Conservation (phyloP, 1,140 invertebrate species). For the Drosophila punjabiensis region DNA sequence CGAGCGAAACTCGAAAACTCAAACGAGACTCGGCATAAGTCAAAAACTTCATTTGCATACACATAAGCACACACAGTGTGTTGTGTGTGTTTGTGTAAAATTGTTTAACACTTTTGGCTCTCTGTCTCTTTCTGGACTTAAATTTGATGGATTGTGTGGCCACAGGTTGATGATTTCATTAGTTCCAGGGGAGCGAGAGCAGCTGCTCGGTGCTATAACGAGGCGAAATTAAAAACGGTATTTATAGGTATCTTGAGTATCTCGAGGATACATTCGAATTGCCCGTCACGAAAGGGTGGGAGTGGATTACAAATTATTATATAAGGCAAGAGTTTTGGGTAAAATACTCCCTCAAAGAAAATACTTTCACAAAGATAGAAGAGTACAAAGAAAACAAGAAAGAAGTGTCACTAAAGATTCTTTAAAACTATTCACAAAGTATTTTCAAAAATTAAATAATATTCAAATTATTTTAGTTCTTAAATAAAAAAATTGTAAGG, state of each 20-base stretch:
- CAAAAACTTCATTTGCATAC: slow-evolving; percentile 76
- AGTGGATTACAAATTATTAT: slow-evolving; percentile 4
- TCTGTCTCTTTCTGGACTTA: slow-evolving; percentile 45
- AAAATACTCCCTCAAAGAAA: background rate
- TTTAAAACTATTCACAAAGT: background rate
- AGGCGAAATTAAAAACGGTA: slow-evolving; percentile 26
- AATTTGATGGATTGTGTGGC: slow-evolving; percentile 65
- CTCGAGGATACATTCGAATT: background rate
- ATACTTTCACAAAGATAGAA: background rate
- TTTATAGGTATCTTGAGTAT: slow-evolving; percentile 6
- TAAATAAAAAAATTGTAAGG: no score
- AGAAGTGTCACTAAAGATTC: background rate
- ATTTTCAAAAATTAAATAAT: background rate
- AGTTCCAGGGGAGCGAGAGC: slow-evolving; percentile 20
- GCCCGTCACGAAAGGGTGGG: background rate
- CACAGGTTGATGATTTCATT: slow-evolving; percentile 75
- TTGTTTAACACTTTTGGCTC: slow-evolving; percentile 64
- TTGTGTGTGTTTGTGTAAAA: slow-evolving; percentile 52
- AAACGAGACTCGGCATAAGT: slow-evolving; percentile 61
- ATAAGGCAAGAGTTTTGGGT: background rate
- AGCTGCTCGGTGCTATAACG: slow-evolving; percentile 26
- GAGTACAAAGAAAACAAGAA: no score
- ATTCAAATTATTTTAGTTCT: background rate
- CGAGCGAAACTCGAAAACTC: slow-evolving; percentile 58
- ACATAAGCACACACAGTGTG: background rate